Conservation (phyloP, 2,113 vertebrate genomes). For the Coptodon bakossiorum region DNA sequence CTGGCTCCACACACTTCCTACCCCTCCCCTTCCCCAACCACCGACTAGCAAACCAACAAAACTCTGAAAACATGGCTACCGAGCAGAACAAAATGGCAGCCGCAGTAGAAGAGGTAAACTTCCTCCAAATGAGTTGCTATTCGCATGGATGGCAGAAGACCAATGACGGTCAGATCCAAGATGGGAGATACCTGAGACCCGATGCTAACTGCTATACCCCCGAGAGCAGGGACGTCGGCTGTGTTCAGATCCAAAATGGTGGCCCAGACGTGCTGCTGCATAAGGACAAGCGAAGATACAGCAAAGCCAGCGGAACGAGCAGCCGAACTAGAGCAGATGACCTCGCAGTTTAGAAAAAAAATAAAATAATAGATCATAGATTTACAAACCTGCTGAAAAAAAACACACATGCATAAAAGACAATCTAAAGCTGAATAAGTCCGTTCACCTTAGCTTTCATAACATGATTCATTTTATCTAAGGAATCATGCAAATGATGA, state of each 20-base stretch:
- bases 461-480: neutral
- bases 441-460: neutral
- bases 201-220: slow-evolving; percentile 55
- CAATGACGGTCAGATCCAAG: slow-evolving; percentile 5
- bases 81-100: slow-evolving; percentile 77
- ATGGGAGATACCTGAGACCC: slow-evolving; percentile 13
- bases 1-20: slow-evolving; percentile 46
- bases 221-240: slow-evolving; percentile 26
- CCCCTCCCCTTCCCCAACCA: slow-evolving; percentile 64
- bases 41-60: slow-evolving; percentile 82
- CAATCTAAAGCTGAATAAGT: neutral
- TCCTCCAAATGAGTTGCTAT: slow-evolving; percentile 76
- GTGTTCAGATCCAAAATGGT: neutral
- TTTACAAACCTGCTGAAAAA: neutral
- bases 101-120: slow-evolving; percentile 62
- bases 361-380: neutral
- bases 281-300: slow-evolving; percentile 82
- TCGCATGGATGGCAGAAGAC: slow-evolving; percentile 54
- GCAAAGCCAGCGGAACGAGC: slow-evolving; percentile 84
- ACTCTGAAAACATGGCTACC: slow-evolving; percentile 82
- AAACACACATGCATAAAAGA: fast-evolving
- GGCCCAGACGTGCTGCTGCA: neutral
- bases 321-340: slow-evolving; percentile 86
- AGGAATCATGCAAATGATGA: neutral
- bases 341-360: slow-evolving; percentile 78